Evolutionary conservation across 2,888 invertebrate species (phyloP).

Genomic region (Epinotia nisella): DNA sequence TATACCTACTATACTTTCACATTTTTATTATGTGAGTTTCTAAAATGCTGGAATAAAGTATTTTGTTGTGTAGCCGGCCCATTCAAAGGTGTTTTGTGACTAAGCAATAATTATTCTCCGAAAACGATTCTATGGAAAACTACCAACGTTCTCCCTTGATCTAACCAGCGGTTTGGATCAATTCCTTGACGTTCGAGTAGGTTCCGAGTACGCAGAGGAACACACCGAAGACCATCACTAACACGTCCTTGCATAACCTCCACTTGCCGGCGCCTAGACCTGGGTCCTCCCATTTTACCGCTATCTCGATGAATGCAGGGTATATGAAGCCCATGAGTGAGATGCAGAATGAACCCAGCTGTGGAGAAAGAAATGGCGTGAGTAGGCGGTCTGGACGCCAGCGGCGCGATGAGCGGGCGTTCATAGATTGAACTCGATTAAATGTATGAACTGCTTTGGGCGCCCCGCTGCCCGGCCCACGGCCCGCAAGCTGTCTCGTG

Average conservation of each 20-base stretch:
- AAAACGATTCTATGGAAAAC: too few species aligned
- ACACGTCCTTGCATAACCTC: conserved; percentile 54
- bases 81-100: too few species aligned
- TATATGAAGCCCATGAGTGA: conserved; percentile 61
- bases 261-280: conserved; percentile 58
- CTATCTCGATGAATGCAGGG: conserved; percentile 62
- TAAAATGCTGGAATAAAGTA: background rate
- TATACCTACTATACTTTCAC: too few species aligned
- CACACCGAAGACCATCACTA: background rate
- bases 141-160: too few species aligned
- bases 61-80: too few species aligned
- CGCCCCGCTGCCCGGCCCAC: too few species aligned
- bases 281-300: conserved; percentile 61
- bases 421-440: too few species aligned
- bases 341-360: conserved; percentile 63
- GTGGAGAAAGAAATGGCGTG: conserved; percentile 25
- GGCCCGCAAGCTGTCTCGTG: too few species aligned
- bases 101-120: background rate
- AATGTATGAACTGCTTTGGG: too few species aligned
- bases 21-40: too few species aligned
- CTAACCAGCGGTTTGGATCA: background rate
- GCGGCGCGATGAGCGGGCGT: too few species aligned
- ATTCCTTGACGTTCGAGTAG: conserved; percentile 1
- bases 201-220: conserved; percentile 4
- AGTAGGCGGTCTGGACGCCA: too few species aligned